Evolutionary conservation across 2,888 invertebrate species (phyloP), one percentile per base, ranked within the genome.

Genomic region (Calameuta pallipes): DNA sequence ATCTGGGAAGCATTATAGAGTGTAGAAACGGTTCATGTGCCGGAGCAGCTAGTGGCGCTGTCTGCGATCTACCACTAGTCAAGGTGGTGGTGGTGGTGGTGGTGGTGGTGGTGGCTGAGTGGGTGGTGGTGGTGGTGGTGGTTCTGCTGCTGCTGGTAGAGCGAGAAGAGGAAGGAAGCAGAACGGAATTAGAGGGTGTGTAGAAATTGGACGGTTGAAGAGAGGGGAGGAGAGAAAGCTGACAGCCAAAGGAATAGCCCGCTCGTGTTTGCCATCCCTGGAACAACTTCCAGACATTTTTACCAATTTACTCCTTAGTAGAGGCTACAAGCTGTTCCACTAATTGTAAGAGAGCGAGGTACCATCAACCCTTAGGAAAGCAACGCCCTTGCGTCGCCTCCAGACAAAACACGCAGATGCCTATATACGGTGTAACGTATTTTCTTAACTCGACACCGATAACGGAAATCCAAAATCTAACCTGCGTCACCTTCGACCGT

Each of bases 251-350:
- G 81, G 83, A 85, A 87, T 87, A 83, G 86, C 78, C 78, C 78
- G 81, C 80, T 85, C 85, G 84, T 87, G 84, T 87, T 84, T 83
- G 83, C 83, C 80, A 82, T 85, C 81, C 82, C 75, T 80, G 81
- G 83, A 87, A 86, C 85, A 87, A 85, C 83, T 83, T 83, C 80
- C 82, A 75, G 85, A 87, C 86, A 87, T 87, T 88, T 88, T 88
- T 87, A 85, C 86, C 89, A 89, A 89, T 89, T 89, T 87, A 85
- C 83, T 82, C 82, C 78, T 79, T 78, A 71, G 31, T 71, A 12
- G 71, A 71, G 31, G 23, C 71, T 34, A 71, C 71, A 71, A 71
- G 56, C 56, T 56, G 56, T 56, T 56, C 56, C 56, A 56, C 56
- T 56, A 56, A 56, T 56, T 56, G 56, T 56, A 56, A 56, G 56